These are phyloP conservation scores for Nesogale talazaci DNA, from an alignment of 2,113 vertebrate genomes.

Conservation along the genomic window DNA sequence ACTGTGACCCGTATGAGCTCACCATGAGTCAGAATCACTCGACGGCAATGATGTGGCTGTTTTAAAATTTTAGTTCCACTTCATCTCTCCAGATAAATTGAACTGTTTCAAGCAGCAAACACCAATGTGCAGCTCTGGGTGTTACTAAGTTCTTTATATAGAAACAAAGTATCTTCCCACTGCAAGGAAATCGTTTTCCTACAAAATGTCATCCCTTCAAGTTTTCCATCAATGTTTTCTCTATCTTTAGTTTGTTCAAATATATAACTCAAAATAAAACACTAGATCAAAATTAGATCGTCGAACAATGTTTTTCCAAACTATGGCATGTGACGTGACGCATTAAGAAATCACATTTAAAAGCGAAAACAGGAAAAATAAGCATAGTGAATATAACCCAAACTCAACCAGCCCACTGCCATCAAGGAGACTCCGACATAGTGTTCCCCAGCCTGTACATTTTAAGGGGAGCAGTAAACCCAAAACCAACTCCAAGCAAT, in stretches of 20 bases:
- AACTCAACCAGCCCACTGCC: no score
- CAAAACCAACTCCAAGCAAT: no score
- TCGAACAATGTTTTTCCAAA: constrained; percentile 26
- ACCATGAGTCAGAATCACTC: background rate
- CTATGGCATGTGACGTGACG: background rate
- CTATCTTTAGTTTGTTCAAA: constrained; percentile 36
- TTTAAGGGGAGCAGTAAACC: no score
- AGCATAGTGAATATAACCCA: background rate
- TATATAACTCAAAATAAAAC: background rate
- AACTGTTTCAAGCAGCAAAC: constrained; percentile 2
- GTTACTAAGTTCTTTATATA: constrained; percentile 16
- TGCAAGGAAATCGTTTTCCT: background rate
- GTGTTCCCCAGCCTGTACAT: no score
- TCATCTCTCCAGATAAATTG: background rate
- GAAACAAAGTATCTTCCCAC: constrained; percentile 12
- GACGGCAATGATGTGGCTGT: background rate
- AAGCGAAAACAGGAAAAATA: constrained; percentile 42
- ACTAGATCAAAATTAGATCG: constrained; percentile 22
- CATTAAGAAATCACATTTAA: background rate
- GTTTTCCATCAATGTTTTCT: constrained; percentile 10
- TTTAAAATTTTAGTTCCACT: background rate
- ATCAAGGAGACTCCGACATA: no score
- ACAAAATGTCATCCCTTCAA: background rate
- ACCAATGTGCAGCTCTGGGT: background rate
- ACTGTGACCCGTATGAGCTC: background rate